Percentiles rank a stretch among this genome's conserved stretches.
phyloP scores from a whole-genome alignment of 92 coral and sea anemone genomes.

The Epizoanthus illoricatus region DNA sequence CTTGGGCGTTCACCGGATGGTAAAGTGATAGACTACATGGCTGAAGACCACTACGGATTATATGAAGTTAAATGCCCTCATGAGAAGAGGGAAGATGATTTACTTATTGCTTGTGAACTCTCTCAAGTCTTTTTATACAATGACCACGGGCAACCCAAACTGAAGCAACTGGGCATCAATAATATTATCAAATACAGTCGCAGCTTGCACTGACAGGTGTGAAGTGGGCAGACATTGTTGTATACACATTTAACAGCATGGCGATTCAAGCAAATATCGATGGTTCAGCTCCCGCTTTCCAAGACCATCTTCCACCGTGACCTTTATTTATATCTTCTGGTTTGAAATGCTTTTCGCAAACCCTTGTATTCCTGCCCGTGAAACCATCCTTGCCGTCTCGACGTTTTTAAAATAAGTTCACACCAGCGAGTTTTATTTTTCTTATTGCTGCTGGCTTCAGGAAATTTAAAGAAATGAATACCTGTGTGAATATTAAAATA shows the following conservation, averaged over 20 bases:
- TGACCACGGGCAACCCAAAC: too few species aligned
- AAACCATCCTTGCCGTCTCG: slow-evolving; percentile 24
- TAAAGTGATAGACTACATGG: slow-evolving; percentile 4
- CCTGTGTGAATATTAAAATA: neutral
- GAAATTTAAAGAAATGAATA: slow-evolving; percentile 11
- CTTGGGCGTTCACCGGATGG: too few species aligned
- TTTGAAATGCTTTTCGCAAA: too few species aligned
- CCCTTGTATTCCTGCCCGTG: neutral
- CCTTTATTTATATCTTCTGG: too few species aligned
- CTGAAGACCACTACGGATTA: slow-evolving; percentile 15
- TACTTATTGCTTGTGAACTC: neutral
- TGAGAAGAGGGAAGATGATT: slow-evolving; percentile 16
- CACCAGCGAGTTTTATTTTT: slow-evolving; percentile 17
- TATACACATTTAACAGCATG: too few species aligned
- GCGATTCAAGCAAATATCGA: slow-evolving; percentile 12
- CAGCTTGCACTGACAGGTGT: too few species aligned
- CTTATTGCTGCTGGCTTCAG: neutral
- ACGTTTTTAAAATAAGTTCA: slow-evolving; percentile 7
- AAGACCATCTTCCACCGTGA: slow-evolving; percentile 17
- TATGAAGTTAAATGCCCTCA: slow-evolving; percentile 39
- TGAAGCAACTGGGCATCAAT: too few species aligned
- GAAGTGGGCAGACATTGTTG: too few species aligned
- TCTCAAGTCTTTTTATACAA: too few species aligned
- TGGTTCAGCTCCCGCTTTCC: neutral
- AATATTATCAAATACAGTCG: too few species aligned